Evolutionary conservation across 2,888 invertebrate species (phyloP).

Genomic region (Calliphora vomitoria): DNA sequence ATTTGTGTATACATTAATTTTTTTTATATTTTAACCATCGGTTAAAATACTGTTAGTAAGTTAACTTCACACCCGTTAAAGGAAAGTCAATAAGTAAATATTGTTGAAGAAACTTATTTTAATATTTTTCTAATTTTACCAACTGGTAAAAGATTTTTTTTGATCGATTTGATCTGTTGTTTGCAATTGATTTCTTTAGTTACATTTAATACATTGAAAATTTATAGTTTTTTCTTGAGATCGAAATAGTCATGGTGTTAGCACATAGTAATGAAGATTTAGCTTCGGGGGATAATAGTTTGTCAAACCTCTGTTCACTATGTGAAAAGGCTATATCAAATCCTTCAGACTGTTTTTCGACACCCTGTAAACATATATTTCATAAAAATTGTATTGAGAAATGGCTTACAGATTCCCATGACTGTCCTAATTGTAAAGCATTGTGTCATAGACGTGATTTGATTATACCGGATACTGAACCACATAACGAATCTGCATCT

Average conservation of each 20-base stretch:
- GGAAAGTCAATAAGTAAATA: too few species aligned
- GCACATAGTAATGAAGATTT: not conserved
- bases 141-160: too few species aligned
- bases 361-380: not conserved
- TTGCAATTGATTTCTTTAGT: too few species aligned
- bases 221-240: not conserved
- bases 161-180: too few species aligned
- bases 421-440: not conserved
- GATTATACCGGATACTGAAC: not conserved
- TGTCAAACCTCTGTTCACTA: not conserved
- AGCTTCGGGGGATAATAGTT: not conserved
- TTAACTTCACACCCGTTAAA: too few species aligned
- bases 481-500: too few species aligned
- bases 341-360: not conserved
- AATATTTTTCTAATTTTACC: too few species aligned
- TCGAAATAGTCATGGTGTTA: not conserved
- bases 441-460: not conserved
- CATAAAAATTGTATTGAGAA: not conserved
- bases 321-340: not conserved
- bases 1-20: too few species aligned
- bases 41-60: too few species aligned
- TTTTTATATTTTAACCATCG: too few species aligned
- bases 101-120: too few species aligned
- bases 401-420: not conserved
- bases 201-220: too few species aligned